Base-by-base conservation (phyloP, 2,797 vertebrate species). In the Sitta carolinensis region DNA sequence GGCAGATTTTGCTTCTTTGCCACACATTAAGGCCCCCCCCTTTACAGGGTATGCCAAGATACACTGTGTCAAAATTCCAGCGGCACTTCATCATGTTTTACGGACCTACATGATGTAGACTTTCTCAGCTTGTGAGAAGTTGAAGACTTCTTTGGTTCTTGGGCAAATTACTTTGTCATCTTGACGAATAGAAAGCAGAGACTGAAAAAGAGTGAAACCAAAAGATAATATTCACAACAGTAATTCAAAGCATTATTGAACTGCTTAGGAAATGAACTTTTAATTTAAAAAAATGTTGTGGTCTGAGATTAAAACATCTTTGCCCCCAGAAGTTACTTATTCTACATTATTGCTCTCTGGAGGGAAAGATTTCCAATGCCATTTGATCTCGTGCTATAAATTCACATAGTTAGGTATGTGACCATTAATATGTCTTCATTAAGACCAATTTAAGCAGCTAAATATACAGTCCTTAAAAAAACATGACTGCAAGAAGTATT, bases 131-230 rank as follows among this genome's bases (percentile, higher is more conserved):
- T 99, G 99, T 97, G 99, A 99, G 98, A 99, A 99, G 98, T 98
- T 99, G 98, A 99, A 99, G 97, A 99, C 98, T 97, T 99, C 99
- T 99, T 99, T 99, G 99, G 99, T 99, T 99, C 99, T 98, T 84
- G 99, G 99, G 98, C 99, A 99, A 90, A 99, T 96, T 84, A 99
- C 99, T 98, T 99, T 99, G 97, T 99, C 99, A 87, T 99, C 99
- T 98, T 99, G 99, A 96, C 99, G 99, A 97, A 99, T 99, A 93
- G 99, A 99, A 96, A 99, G 98, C 96, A 99, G 98, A 86, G 99
- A 99, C 99, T 99, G 96, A 34, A 97, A 97, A 70, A 43, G 82
- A 95, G 78, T 5, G 36, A 96, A 57, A 96, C 1, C 23, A 67
- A 58, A 36, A 32, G 16, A 67, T 55, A 89, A 83, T 6, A 76